Base-by-base conservation (phyloP, 2,113 vertebrate species). In the Murina feae region DNA sequence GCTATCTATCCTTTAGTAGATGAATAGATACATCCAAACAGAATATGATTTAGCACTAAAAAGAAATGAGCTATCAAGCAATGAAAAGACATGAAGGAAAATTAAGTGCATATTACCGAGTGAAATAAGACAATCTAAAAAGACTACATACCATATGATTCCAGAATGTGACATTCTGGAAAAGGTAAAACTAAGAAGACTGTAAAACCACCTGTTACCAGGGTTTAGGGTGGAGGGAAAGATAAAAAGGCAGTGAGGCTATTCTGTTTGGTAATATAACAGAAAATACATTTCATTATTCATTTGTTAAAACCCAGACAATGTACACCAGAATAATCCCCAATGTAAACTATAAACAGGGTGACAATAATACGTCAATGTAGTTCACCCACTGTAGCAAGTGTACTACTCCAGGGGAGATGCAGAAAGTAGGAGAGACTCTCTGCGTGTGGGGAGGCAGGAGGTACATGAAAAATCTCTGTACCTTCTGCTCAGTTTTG, bases 81-180 rank as follows among this genome's bases (percentile, higher is more conserved):
- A 82, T 60, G 47, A 68, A 81, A 76, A 90, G 35, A 58, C 18
- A 82, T 16, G 23, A 39, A 81, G 4, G 35, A 71, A 71, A 39
- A 32, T 63, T 69, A 76, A 72, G 13, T 2, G 5, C 49, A 37
- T 32, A 80, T 42, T 42, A 84, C 12, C 14, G 74, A 60, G 9
- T 49, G 9, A 89, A 89, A 85, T 39, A 63, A 60, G 39, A 20
- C 58, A 87, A 86, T 76, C 23, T 82, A 51, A 90, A 90, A 95
- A 80, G 60, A 5, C 51, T 76, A 53, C 6, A 6, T 37, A 37
- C 6, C 0, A 2, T 65, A 32, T 20, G n/a, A 83, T 17, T 95
- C 32, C 91, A 83, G 83, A 60, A 53, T 14, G 71, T 47, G 30
- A 65, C 69, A 88, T 44, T 60, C 75, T 25, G 25, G 25, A 68